These are phyloP conservation scores for Spinibarbus caldwelli DNA, from an alignment of 2,797 vertebrate genomes.

Conservation along the genomic window DNA sequence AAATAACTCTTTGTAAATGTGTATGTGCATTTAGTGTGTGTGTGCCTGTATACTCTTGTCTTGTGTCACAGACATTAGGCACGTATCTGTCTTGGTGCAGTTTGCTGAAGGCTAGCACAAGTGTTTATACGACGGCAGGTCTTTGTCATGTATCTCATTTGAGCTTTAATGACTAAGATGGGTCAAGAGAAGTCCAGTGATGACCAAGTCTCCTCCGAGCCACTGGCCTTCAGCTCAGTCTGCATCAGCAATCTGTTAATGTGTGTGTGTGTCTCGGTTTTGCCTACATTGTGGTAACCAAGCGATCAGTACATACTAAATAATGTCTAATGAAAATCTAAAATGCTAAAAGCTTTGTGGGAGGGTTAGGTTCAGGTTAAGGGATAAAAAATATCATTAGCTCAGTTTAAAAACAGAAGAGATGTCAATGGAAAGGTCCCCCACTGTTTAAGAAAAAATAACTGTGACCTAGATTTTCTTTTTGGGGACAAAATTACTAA, in stretches of 20 bases:
- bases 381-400: background rate
- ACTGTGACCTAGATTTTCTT: background rate
- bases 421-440: background rate
- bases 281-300: too few relatives aligned
- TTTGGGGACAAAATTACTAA: background rate
- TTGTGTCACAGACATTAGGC: background rate
- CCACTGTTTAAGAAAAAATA: background rate
- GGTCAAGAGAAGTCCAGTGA: slow-evolving; percentile 50
- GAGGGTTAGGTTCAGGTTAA: background rate
- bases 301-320: background rate
- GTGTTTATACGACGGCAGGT: slow-evolving; percentile 38
- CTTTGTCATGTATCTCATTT: slow-evolving; percentile 53
- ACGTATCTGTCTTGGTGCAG: slow-evolving; percentile 6
- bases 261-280: background rate
- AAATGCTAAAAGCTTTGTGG: background rate
- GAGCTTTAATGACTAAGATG: slow-evolving; percentile 62
- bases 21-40: slow-evolving; percentile 33
- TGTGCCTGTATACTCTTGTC: slow-evolving; percentile 19
- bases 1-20: slow-evolving; percentile 18
- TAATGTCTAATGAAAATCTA: background rate
- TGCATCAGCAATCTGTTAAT: slow-evolving; percentile 25
- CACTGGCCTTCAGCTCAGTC: slow-evolving; percentile 39
- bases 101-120: slow-evolving; percentile 34
- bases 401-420: background rate
- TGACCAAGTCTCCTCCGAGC: slow-evolving; percentile 40